A percentile compares a stretch with the other conserved stretches of the same genome.
Evolutionary conservation across 2,113 vertebrate genomes (phyloP).

Genomic region (Clarias batrachus): DNA sequence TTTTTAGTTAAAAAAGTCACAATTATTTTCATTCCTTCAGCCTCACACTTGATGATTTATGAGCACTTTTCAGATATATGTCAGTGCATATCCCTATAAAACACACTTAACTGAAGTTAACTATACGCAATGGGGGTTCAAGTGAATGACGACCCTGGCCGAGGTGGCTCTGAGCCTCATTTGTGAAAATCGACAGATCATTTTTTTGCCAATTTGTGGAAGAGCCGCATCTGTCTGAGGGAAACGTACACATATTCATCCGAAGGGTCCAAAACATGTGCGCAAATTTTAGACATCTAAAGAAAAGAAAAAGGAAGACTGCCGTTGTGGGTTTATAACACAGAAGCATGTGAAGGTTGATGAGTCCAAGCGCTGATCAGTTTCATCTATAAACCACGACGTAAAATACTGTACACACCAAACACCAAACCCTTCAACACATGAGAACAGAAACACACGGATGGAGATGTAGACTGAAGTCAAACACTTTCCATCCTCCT

Average conservation of each 20-base stretch:
- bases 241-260: too few species aligned
- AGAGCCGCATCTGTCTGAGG: too few species aligned
- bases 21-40: neutral
- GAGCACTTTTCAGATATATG: too few species aligned
- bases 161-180: too few species aligned
- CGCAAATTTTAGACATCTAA: neutral
- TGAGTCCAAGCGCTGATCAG: conserved; percentile 1
- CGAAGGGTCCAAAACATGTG: neutral
- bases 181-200: too few species aligned
- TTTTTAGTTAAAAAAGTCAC: neutral
- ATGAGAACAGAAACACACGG: conserved; percentile 10
- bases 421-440: conserved; percentile 39
- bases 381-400: conserved; percentile 38
- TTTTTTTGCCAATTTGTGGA: too few species aligned
- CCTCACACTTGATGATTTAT: too few species aligned
- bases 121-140: too few species aligned
- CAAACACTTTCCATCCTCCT: conserved; percentile 13
- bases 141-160: too few species aligned
- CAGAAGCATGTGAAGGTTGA: neutral
- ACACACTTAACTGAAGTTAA: neutral
- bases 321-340: neutral
- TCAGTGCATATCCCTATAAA: neutral
- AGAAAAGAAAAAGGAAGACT: neutral
- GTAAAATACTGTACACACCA: conserved; percentile 24
- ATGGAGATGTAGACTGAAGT: conserved; percentile 19